A percentile compares a stretch with the other conserved stretches of the same genome.
phyloP scores from a whole-genome alignment of 2,113 vertebrate genomes.

The Sylvilagus bachmani region DNA sequence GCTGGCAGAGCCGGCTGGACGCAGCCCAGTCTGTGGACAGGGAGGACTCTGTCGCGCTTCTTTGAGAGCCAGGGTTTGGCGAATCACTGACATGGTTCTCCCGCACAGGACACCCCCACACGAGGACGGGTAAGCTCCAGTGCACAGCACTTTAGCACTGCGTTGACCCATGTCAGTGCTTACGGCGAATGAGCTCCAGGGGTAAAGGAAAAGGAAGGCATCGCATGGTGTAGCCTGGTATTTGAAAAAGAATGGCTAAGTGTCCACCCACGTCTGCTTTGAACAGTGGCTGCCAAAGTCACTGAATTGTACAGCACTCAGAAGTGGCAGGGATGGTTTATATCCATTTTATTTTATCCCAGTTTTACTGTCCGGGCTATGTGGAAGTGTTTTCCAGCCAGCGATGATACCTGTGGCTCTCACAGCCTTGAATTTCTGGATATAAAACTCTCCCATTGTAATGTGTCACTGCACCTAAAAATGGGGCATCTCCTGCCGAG shows the following conservation, averaged over 20 bases:
- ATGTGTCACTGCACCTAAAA: conserved; percentile 54
- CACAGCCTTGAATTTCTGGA: background rate
- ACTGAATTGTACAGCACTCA: background rate
- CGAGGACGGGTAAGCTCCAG: background rate
- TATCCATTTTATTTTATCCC: background rate
- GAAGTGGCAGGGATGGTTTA: background rate
- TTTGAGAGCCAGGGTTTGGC: background rate
- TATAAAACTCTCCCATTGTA: background rate
- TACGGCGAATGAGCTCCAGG: background rate
- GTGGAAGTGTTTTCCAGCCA: background rate
- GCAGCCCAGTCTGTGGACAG: background rate
- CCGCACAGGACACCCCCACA: rapidly evolving
- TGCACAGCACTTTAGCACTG: background rate
- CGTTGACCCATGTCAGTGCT: background rate
- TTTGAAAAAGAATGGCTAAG: background rate
- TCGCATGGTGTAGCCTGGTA: background rate
- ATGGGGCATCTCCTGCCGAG: background rate
- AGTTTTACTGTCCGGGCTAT: background rate
- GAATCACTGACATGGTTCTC: background rate
- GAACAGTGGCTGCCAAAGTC: too few species aligned
- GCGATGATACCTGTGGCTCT: background rate
- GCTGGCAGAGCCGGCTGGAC: background rate
- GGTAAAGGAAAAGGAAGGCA: background rate
- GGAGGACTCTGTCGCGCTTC: background rate
- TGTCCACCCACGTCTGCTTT: background rate